These are phyloP conservation scores for Prolemur simus DNA, from an alignment of 2,113 vertebrate species.

Conservation along the genomic window DNA sequence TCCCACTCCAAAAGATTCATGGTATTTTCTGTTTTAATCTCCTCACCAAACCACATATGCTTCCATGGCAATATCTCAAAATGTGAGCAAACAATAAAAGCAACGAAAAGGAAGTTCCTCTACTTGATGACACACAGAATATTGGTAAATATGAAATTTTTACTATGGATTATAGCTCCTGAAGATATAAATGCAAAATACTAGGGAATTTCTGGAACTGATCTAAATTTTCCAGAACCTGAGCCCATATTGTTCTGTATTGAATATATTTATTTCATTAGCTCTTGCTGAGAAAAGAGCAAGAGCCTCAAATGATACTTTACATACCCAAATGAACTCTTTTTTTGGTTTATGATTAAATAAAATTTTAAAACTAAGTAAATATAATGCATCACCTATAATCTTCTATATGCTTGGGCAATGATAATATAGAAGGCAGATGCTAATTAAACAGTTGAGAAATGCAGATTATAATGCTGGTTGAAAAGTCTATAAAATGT, in stretches of 20 bases:
- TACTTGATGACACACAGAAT: background rate
- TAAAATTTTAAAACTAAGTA: background rate
- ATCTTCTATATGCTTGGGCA: background rate
- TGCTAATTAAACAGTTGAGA: constrained; percentile 37
- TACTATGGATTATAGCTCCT: background rate
- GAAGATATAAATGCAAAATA: background rate
- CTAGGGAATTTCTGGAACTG: background rate
- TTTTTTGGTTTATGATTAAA: background rate
- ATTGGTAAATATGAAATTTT: background rate
- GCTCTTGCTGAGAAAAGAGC: background rate
- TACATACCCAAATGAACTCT: background rate
- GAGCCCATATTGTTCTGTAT: background rate
- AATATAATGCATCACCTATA: background rate
- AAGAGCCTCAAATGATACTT: background rate
- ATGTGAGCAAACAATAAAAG: background rate
- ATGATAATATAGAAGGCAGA: background rate
- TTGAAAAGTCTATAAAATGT: constrained; percentile 55
- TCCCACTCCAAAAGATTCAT: background rate
- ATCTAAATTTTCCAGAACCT: background rate
- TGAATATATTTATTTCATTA: background rate
- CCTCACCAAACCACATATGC: background rate
- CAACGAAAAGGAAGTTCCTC: background rate
- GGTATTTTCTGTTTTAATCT: background rate
- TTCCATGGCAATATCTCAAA: background rate
- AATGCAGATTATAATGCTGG: constrained; percentile 12